phyloP scores from a whole-genome alignment of 64 coral and sea anemone species.

The Platygyra sinensis region DNA sequence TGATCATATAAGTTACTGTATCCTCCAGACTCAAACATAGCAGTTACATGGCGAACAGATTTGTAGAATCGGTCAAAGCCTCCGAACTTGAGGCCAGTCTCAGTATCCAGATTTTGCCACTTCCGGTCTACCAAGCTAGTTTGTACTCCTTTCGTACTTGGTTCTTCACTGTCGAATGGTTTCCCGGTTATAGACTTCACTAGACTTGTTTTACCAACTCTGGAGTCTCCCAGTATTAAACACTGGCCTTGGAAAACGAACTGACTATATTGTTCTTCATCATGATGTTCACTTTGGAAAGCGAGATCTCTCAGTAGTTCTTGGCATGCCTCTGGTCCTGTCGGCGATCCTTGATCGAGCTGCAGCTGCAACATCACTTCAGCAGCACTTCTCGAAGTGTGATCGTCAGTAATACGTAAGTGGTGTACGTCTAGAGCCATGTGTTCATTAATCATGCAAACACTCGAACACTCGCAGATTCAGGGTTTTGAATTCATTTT shows the following conservation, averaged over 20 bases:
- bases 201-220: constrained; percentile 20
- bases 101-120: neutral
- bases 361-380: neutral
- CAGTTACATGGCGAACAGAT: neutral
- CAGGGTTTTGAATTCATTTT: too few relatives aligned
- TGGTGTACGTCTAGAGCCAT: neutral
- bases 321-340: neutral
- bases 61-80: neutral
- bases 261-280: neutral
- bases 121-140: neutral
- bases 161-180: neutral
- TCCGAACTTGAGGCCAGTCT: neutral
- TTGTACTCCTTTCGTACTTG: neutral
- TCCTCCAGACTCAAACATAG: neutral
- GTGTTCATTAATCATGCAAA: too few relatives aligned
- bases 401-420: neutral
- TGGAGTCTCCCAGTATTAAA: constrained; percentile 23
- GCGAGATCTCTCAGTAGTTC: neutral
- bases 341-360: neutral
- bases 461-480: too few relatives aligned
- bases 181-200: constrained; percentile 2
- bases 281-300: neutral
- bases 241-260: constrained; percentile 28
- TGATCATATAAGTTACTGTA: neutral
- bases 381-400: constrained; percentile 8